A percentile compares a stretch with the other conserved stretches of the same genome.
Conservation (phyloP, 2,797 vertebrate species). For the Takifugu rubripes region DNA sequence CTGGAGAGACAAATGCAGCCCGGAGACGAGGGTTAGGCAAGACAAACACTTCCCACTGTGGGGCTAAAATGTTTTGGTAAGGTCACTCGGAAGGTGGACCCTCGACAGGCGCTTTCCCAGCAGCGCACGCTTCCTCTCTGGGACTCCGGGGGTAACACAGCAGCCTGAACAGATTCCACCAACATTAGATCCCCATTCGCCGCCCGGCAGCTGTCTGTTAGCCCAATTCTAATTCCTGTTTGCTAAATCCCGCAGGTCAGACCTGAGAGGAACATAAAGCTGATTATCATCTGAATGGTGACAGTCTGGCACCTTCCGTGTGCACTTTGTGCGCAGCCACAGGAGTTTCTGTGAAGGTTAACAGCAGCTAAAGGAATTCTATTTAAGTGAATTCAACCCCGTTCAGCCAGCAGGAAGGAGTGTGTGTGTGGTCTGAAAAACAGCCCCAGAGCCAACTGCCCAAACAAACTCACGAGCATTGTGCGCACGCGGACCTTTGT, state of each 20-base stretch:
- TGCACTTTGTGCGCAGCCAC: conserved; percentile 41
- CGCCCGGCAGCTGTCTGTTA: conserved; percentile 41
- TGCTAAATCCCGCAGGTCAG: conserved; percentile 33
- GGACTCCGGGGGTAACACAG: conserved; percentile 43
- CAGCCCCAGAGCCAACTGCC: conserved; percentile 57
- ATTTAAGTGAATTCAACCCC: conserved; percentile 59
- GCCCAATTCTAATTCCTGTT: conserved; percentile 28
- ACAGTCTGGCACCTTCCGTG: conserved; percentile 40
- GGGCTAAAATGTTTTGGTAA: conserved; percentile 75
- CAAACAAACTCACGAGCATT: conserved; percentile 71
- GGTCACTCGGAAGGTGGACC: conserved; percentile 60
- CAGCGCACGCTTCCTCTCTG: conserved; percentile 14
- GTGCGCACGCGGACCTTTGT: conserved; percentile 16
- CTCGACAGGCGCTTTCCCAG: conserved; percentile 40
- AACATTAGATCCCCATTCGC: conserved; percentile 36
- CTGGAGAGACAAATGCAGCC: conserved; percentile 41
- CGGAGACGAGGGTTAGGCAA: conserved; percentile 54
- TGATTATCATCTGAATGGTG: conserved; percentile 62
- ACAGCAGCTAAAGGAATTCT: conserved; percentile 59
- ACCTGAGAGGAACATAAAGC: conserved; percentile 25
- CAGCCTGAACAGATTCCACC: conserved; percentile 35
- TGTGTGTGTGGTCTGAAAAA: conserved; percentile 75
- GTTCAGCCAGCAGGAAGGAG: conserved; percentile 64
- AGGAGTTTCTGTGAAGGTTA: conserved; percentile 51
- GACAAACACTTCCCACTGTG: conserved; percentile 65